phyloP scores from a whole-genome alignment of 2,797 vertebrate species.

The Lindbergichthys nudifrons region DNA sequence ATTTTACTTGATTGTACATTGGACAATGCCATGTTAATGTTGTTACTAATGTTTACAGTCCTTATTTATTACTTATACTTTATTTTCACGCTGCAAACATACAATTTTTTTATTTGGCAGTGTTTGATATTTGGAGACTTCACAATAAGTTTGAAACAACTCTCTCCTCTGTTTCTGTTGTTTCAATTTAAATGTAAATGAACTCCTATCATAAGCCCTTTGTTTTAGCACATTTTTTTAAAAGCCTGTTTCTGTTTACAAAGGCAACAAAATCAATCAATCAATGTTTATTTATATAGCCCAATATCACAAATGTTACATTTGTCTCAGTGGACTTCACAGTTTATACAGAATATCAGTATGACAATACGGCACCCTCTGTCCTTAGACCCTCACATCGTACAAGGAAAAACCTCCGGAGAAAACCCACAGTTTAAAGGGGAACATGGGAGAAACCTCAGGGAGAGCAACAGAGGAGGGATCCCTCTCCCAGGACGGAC shows the following conservation, averaged over 20 bases:
- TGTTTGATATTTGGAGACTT: slow-evolving; percentile 15
- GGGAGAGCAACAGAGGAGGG: too few species aligned
- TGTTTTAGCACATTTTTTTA: slow-evolving; percentile 29
- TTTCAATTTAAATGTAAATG: slow-evolving; percentile 81
- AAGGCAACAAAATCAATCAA: slow-evolving; percentile 20
- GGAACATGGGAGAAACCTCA: too few species aligned
- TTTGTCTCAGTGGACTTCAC: too few species aligned
- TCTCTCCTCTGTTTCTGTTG: slow-evolving; percentile 21
- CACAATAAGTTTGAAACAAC: not conserved
- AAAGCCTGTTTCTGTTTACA: slow-evolving; percentile 37
- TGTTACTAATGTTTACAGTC: not conserved
- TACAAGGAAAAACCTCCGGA: too few species aligned
- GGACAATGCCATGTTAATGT: not conserved
- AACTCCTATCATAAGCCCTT: slow-evolving; percentile 48
- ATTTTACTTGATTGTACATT: fast-evolving
- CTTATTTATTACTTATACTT: not conserved
- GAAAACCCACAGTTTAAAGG: too few species aligned
- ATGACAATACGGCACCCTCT: too few species aligned
- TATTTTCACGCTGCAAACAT: not conserved
- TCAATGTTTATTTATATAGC: too few species aligned
- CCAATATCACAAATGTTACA: too few species aligned
- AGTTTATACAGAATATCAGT: too few species aligned
- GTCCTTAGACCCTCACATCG: too few species aligned
- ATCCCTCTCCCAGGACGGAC: too few species aligned
- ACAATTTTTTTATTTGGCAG: not conserved